These are phyloP conservation scores for Mechanitis messenoides DNA, from an alignment of 2,888 invertebrate genomes.

Conservation along the genomic window DNA sequence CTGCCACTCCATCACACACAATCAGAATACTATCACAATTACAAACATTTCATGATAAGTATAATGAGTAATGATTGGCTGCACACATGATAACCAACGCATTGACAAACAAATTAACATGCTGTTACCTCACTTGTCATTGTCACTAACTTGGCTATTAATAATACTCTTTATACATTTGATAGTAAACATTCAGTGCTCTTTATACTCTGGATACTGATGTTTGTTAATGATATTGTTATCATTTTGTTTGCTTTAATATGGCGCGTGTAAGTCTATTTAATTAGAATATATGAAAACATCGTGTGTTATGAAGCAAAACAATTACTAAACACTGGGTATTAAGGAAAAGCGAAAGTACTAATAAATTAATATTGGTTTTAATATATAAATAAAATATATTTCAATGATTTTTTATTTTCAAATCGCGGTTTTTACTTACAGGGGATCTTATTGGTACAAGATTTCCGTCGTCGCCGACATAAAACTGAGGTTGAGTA, in stretches of 20 bases:
- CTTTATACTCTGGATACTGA: conserved; percentile 18
- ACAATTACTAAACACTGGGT: conserved; percentile 1
- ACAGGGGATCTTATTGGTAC: conserved; percentile 75
- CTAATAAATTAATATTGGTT: neutral
- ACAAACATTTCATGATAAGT: conserved; percentile 50
- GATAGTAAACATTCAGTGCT: conserved; percentile 26
- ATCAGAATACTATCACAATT: conserved; percentile 45
- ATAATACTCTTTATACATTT: conserved; percentile 39
- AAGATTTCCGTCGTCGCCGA: conserved; percentile 82
- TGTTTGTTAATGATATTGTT: conserved; percentile 19
- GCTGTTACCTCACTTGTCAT: conserved; percentile 68
- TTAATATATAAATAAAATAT: conserved; percentile 7
- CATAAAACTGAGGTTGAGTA: conserved; percentile 82
- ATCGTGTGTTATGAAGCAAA: conserved; percentile 3
- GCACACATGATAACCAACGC: conserved; percentile 61
- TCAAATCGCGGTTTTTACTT: conserved; percentile 49
- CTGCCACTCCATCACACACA: conserved; percentile 82
- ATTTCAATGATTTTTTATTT: neutral
- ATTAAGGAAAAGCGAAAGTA: conserved; percentile 1
- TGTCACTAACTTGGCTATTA: conserved; percentile 46
- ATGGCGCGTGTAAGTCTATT: conserved; percentile 11
- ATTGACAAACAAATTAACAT: conserved; percentile 66
- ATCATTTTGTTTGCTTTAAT: conserved; percentile 20
- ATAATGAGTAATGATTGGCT: conserved; percentile 53
- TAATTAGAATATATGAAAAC: conserved; percentile 8